Evolutionary conservation across 2,797 vertebrate genomes (phyloP), one percentile per base, ranked within the genome.

Genomic region (Nannoperca australis): DNA sequence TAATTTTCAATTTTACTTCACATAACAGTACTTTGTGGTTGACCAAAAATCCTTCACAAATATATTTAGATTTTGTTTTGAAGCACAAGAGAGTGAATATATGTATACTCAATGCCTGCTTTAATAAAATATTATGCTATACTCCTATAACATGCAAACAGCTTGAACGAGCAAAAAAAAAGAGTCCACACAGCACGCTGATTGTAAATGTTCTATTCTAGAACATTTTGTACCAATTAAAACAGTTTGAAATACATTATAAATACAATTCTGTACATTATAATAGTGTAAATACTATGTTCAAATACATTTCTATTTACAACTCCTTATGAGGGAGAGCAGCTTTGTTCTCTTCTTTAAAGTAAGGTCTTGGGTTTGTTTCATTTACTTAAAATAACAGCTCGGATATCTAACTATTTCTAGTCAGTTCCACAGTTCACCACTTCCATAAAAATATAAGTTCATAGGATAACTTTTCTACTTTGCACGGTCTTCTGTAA

Each of bases 231-330:
- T 97, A 97, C 95, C 96, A 96, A 96, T 96, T 96, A 96, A 96
- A 97, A 97, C 96, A 96, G 92, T 92, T 93, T 93, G 94, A 92
- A 94, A 96, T 95, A 94, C 93, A 94, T 94, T 96, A 98, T 99
- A 99, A 98, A 98, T 99, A 99, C 97, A 98, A 94, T 95, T 96
- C 95, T 98, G 96, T 97, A 99, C 97, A 98, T 95, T 95, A 94
- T 95, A 93, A 94, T 95, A 97, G 93, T 94, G 96, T 94, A 96
- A 97, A 97, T 95, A 95, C 90, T 93, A 97, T 95, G 89, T 96
- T 95, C 96, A 93, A 92, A 95, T 94, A 95, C 87, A 95, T 96
- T 93, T 96, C 88, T 97, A 96, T 97, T 95, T 96, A 98, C 95
- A 97, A 89, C 95, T 96, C 94, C 95, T 93, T 93, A 63, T 90